Evolutionary conservation across 2,797 vertebrate species (phyloP), one percentile per base, ranked within the genome.

Genomic region (Alosa sapidissima): DNA sequence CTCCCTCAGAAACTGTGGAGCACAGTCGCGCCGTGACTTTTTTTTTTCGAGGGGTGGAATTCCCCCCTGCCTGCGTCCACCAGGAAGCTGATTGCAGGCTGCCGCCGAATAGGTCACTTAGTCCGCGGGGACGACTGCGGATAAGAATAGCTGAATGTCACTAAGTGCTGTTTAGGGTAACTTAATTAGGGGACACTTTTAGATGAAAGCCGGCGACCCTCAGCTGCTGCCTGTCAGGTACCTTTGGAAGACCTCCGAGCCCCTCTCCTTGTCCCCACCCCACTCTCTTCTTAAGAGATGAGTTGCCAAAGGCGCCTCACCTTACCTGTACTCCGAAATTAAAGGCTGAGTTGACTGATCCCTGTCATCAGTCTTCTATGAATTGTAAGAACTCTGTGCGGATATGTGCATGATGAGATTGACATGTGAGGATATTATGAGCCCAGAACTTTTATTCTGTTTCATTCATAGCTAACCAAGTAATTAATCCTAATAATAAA

Each of bases 111-210:
- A 91, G 86, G 89, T 90, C 88, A 88, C 83, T 86, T 14, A 83
- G 88, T 81, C 89, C 90, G 81, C n/a, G 51, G 92, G 88, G 90
- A 91, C 85, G 84, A 81, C 8, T 60, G 84, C 47, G 88, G 91
- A 90, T 90, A 92, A 92, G 89, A 93, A 92, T 92, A 93, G 88
- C 87, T 89, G 91, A 93, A 91, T 94, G 91, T 89, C 93, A 91
- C 86, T 78, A 86, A 87, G 82, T 88, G 86, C 85, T 85, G 84
- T 78, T 81, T 83, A 24, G 81, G 88, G 84, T 90, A 88, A 85
- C 87, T 92, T 90, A 90, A 92, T 89, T 91, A 92, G 84, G 83
- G 84, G 88, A 89, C 87, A 84, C 87, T 89, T 91, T 92, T 90
- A 90, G 92, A 91, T 91, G 85, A 92, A 92, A 91, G 86, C 84